Evolutionary conservation across 2,113 vertebrate species (phyloP).

Genomic region (Misgurnus mizolepis): DNA sequence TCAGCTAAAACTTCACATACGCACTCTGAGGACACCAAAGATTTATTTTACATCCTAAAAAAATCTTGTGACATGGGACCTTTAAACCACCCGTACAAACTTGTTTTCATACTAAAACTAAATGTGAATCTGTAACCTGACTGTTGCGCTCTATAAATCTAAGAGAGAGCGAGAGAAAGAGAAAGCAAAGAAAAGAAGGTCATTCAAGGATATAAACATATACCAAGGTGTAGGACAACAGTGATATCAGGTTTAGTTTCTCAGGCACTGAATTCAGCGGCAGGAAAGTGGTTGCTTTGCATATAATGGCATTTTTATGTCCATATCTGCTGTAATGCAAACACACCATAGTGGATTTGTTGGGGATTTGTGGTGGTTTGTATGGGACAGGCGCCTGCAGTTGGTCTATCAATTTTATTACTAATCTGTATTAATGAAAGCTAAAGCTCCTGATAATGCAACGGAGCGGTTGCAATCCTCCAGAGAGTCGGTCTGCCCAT

Average conservation of each 20-base stretch:
- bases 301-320: slow-evolving; percentile 5
- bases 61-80: too few relatives aligned
- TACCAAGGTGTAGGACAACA: neutral
- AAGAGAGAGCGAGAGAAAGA: too few relatives aligned
- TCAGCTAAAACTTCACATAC: too few relatives aligned
- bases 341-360: slow-evolving; percentile 10
- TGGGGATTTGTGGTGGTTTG: slow-evolving; percentile 15
- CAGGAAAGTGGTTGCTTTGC: neutral
- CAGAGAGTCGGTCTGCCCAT: neutral
- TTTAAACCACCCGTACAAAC: neutral
- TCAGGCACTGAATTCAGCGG: neutral
- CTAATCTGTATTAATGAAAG: slow-evolving; percentile 33
- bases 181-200: neutral
- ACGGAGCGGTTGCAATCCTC: neutral
- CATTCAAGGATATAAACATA: slow-evolving; percentile 7
- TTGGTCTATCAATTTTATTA: neutral
- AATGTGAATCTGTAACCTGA: neutral
- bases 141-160: neutral
- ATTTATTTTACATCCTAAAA: too few relatives aligned
- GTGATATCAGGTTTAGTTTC: neutral
- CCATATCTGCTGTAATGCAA: too few relatives aligned
- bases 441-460: slow-evolving; percentile 4
- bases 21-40: too few relatives aligned
- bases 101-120: too few relatives aligned
- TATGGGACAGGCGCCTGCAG: slow-evolving; percentile 5